Percentiles rank a stretch among this genome's conserved stretches.
Conservation (phyloP, 2,113 vertebrate genomes). For the Chrysemys picta region DNA sequence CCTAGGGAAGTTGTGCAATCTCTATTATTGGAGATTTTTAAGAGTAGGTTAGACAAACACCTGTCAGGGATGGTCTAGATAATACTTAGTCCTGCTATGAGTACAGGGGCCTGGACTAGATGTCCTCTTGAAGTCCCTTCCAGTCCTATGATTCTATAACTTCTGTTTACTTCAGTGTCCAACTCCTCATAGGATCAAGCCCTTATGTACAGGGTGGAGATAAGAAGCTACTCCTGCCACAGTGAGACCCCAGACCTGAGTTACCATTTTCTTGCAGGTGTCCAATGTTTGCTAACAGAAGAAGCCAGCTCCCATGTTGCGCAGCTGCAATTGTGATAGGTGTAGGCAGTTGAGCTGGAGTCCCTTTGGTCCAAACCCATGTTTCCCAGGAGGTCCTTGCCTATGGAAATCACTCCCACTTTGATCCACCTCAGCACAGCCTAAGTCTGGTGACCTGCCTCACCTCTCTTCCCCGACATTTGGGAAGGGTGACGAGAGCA, state of each 20-base stretch:
- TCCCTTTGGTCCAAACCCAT: background rate
- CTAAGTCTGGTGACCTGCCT: too few species aligned
- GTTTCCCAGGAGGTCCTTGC: background rate
- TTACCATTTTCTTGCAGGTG: background rate
- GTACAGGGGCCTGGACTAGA: too few species aligned
- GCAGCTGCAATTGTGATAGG: rapidly evolving
- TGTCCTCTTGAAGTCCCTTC: too few species aligned
- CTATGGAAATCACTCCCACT: background rate
- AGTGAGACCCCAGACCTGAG: background rate
- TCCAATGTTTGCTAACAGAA: background rate
- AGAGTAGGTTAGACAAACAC: too few species aligned
- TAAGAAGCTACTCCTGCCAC: background rate
- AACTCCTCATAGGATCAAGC: background rate
- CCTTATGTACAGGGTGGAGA: background rate
- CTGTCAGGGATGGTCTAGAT: too few species aligned
- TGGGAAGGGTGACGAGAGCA: too few species aligned
- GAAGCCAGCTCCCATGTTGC: background rate
- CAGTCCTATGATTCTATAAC: too few species aligned
- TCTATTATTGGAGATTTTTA: too few species aligned
- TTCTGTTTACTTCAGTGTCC: background rate
- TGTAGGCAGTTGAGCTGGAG: background rate
- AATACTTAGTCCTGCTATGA: too few species aligned
- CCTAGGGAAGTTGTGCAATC: too few species aligned
- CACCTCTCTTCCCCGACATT: background rate
- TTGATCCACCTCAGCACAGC: background rate